Percentiles rank a stretch among this genome's conserved stretches.
Evolutionary conservation across 2,888 invertebrate genomes (phyloP).

Genomic region (Lacanobia wlatinum): DNA sequence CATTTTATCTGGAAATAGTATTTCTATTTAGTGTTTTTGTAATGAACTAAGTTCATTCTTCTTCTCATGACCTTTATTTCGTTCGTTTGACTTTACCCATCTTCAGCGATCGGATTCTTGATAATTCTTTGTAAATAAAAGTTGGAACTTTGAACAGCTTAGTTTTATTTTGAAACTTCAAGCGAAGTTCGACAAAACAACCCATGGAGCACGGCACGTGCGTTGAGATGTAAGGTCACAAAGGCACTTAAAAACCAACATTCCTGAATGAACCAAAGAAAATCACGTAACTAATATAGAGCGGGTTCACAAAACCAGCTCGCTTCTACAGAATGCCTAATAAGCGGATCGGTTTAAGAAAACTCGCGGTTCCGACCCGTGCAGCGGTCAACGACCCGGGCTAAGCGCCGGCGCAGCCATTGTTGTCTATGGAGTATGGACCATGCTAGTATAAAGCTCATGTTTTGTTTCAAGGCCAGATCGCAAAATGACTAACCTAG

Average conservation of each 20-base stretch:
- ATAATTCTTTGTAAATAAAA: not conserved
- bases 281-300: slow-evolving; percentile 75
- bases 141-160: not conserved
- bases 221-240: slow-evolving; percentile 38
- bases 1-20: slow-evolving; percentile 28
- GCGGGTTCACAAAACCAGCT: slow-evolving; percentile 72
- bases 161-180: slow-evolving; percentile 1
- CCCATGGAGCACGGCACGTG: slow-evolving; percentile 27
- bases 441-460: slow-evolving; percentile 73
- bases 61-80: slow-evolving; percentile 1
- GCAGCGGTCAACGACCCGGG: slow-evolving; percentile 81
- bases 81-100: not conserved
- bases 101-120: not conserved
- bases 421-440: slow-evolving; percentile 84
- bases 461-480: slow-evolving; percentile 79
- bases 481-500: slow-evolving; percentile 65
- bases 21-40: slow-evolving; percentile 13
- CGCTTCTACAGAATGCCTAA: slow-evolving; percentile 83
- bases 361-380: slow-evolving; percentile 86
- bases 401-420: slow-evolving; percentile 87
- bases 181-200: not conserved
- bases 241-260: slow-evolving; percentile 44
- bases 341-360: slow-evolving; percentile 88
- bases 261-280: slow-evolving; percentile 51
- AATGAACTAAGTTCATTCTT: slow-evolving; percentile 3